Evolutionary conservation across 2,797 vertebrate genomes (phyloP).

Genomic region (Saxicola maurus): DNA sequence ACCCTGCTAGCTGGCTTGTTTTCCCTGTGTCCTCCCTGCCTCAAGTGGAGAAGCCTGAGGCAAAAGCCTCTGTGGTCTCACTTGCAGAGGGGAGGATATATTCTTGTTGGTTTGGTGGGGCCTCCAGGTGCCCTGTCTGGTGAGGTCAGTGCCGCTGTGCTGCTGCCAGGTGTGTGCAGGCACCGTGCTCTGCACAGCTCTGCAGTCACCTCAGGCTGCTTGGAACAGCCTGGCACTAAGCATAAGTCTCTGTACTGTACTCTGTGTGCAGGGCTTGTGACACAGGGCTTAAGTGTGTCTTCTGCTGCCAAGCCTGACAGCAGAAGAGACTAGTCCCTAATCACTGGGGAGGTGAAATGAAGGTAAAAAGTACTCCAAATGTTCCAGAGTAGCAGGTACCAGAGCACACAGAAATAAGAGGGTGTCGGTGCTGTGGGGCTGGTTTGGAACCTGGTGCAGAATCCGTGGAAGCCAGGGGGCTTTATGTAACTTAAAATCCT

Average conservation of each 20-base stretch:
- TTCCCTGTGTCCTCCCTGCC: accelerated
- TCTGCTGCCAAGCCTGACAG: not conserved
- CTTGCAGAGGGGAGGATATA: not conserved
- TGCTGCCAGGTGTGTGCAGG: not conserved
- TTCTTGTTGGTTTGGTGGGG: not conserved
- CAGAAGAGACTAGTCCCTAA: not conserved
- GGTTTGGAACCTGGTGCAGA: not conserved
- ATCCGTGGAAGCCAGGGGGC: not conserved
- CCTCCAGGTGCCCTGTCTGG: accelerated
- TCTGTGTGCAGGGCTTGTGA: accelerated
- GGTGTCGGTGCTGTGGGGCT: accelerated
- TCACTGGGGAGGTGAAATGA: not conserved
- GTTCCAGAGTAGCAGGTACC: not conserved
- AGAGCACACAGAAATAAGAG: not conserved
- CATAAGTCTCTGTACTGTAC: accelerated
- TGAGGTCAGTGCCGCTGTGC: not conserved
- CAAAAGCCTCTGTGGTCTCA: not conserved
- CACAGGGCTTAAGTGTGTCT: not conserved
- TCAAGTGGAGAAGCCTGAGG: not conserved
- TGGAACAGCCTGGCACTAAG: not conserved
- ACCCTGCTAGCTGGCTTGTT: not conserved
- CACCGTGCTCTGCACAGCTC: not conserved
- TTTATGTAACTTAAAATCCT: not conserved
- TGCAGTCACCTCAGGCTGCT: not conserved
- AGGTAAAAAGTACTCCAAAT: not conserved